A percentile compares a stretch with the other conserved stretches of the same genome.
Conservation (phyloP, 1,140 invertebrate species). For the Drosophila kepulauana region DNA sequence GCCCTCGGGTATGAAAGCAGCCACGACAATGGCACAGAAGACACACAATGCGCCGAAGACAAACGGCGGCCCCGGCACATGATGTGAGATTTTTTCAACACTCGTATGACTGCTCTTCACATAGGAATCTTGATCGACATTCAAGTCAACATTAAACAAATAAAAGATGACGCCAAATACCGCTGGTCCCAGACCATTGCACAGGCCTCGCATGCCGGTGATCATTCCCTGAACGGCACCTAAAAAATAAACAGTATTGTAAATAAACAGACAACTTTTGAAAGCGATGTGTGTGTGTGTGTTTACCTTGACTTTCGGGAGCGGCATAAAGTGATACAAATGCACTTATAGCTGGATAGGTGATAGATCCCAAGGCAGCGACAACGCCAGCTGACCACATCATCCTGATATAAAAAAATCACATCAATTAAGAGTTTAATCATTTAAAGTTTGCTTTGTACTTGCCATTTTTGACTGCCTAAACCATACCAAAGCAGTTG, state of each 20-base stretch:
- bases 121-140: slow-evolving; percentile 87
- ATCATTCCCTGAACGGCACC: slow-evolving; percentile 99
- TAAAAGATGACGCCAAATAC: slow-evolving; percentile 99
- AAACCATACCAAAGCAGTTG: slow-evolving; percentile 99
- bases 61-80: slow-evolving; percentile 99
- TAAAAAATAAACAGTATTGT: slow-evolving; percentile 58
- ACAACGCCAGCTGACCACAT: slow-evolving; percentile 99
- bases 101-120: slow-evolving; percentile 51
- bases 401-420: slow-evolving; percentile 89
- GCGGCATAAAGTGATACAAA: slow-evolving; percentile 99
- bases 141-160: slow-evolving; percentile 98
- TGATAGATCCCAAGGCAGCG: slow-evolving; percentile 97
- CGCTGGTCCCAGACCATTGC: slow-evolving; percentile 96
- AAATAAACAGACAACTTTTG: background rate
- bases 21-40: slow-evolving; percentile 96
- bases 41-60: slow-evolving; percentile 99
- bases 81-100: slow-evolving; percentile 86
- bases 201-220: slow-evolving; percentile 97
- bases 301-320: slow-evolving; percentile 95
- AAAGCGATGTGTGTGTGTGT: background rate
- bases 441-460: background rate
- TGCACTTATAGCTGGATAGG: slow-evolving; percentile 99
- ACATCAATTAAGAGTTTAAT: slow-evolving; percentile 35
- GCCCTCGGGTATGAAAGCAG: slow-evolving; percentile 95
- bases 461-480: slow-evolving; percentile 86